Evolutionary conservation across 1,140 invertebrate species (phyloP), one percentile per base, ranked within the genome.

Genomic region (Drosophila persimilis): DNA sequence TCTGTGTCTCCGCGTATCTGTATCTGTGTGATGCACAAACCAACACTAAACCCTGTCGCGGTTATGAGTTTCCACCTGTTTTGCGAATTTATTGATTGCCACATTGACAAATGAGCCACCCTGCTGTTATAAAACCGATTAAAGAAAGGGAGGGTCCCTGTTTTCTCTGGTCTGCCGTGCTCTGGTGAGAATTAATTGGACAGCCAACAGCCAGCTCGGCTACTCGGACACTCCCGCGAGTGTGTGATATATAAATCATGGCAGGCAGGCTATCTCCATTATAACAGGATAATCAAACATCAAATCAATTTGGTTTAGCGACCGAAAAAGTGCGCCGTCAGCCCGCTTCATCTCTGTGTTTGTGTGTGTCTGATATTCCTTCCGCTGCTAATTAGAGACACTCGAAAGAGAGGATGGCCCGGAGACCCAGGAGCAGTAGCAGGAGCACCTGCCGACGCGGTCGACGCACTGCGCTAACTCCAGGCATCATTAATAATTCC

Each of bases 101-200:
- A 74, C 75, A 80, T 80, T 89, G 85, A 89, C 85, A 89, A 89
- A 89, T 89, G 85, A 89, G 75, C 69, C 78, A 52, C 76, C 70
- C 56, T 67, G 69, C 75, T 66, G 72, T 81, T 81, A 83, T 64
- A 71, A 84, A 81, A 88, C 72, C 88, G 83, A 88, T 90, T 90
- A 90, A 90, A 80, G 62, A 47, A 80, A 71, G 60, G 50, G 77
- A 71, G 72, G 80, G 59, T 76, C 67, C 39, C 7, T 31, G 17
- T 13, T 39, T 39, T 35, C 31, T 9, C 35, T 2, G 9, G 11
- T 26, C 35, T 35, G 9, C 9, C 11, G 55, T 65, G 61, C 48
- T 64, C 47, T 55, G 59, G 55, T 59, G 73, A 69, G 57, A 73
- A 80, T 65, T 71, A 67, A 79, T 81, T 79, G 76, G 63, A 73